These are phyloP conservation scores for Sebastes hopkinsi DNA, from an alignment of 2,797 vertebrate genomes.

Conservation along the genomic window DNA sequence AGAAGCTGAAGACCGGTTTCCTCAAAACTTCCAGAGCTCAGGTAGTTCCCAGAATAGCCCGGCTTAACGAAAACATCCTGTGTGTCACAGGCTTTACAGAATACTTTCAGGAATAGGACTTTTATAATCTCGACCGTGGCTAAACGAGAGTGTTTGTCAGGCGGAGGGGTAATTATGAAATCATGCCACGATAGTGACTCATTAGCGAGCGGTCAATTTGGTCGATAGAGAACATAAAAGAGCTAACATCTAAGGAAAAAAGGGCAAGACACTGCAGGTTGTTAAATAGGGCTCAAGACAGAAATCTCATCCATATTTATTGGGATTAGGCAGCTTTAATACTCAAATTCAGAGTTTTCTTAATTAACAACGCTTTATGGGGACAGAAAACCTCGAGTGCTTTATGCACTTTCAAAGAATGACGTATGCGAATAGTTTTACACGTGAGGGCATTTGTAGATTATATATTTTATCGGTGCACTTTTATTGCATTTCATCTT, in stretches of 20 bases:
- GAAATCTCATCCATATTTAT: conserved; percentile 70
- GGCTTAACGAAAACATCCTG: conserved; percentile 64
- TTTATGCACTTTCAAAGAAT: conserved; percentile 23
- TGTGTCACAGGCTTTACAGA: conserved; percentile 41
- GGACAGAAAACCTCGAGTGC: conserved; percentile 34
- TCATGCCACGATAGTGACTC: conserved; percentile 54
- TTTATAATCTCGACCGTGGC: conserved; percentile 23
- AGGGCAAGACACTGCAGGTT: conserved; percentile 50
- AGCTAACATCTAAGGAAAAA: conserved; percentile 27
- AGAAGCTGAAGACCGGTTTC: conserved; percentile 64
- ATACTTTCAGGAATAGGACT: conserved; percentile 37
- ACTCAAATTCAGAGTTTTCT: conserved; percentile 51
- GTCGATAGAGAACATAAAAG: conserved; percentile 30
- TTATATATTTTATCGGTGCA: neutral
- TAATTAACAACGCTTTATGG: conserved; percentile 47
- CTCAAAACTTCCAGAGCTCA: conserved; percentile 57
- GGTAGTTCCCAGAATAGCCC: conserved; percentile 68
- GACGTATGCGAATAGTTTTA: conserved; percentile 13
- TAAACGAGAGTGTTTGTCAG: conserved; percentile 39
- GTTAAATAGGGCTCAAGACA: conserved; percentile 36
- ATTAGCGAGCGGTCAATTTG: conserved; percentile 45
- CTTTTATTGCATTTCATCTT: conserved; percentile 3
- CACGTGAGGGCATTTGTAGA: conserved; percentile 6
- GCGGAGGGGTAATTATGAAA: conserved; percentile 53
- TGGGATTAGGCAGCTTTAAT: conserved; percentile 67